phyloP scores from a whole-genome alignment of 2,113 vertebrate genomes.

The Patagioenas fasciata region DNA sequence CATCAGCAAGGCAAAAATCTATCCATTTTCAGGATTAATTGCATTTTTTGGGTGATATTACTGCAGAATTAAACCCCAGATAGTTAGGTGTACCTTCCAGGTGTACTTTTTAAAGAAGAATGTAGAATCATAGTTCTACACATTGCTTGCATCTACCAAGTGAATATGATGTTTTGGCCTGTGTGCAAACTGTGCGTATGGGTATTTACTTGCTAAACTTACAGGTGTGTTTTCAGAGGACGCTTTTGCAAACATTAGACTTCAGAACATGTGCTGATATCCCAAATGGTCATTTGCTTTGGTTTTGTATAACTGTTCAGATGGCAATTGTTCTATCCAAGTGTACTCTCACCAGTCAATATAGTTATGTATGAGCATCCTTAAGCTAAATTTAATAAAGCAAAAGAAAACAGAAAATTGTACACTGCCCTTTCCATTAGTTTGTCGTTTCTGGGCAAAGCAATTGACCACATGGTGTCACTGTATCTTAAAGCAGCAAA shows the following conservation, averaged over 20 bases:
- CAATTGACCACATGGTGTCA: conserved; percentile 16
- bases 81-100: not conserved
- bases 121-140: not conserved
- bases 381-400: not conserved
- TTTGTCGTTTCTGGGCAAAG: not conserved
- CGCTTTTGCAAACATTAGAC: not conserved
- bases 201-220: not conserved
- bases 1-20: not conserved
- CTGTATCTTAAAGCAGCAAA: conserved; percentile 11
- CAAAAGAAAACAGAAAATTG: not conserved
- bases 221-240: not conserved
- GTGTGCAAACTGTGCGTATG: not conserved
- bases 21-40: not conserved
- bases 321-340: not conserved
- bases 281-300: not conserved
- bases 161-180: not conserved
- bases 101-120: not conserved
- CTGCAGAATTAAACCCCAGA: not conserved
- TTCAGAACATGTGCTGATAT: not conserved
- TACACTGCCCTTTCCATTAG: not conserved
- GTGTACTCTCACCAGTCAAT: not conserved
- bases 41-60: not conserved
- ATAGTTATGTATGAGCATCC: not conserved
- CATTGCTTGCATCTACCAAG: not conserved
- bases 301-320: not conserved